Evolutionary conservation across 2,113 vertebrate species (phyloP).

Genomic region (Piaya cayana): DNA sequence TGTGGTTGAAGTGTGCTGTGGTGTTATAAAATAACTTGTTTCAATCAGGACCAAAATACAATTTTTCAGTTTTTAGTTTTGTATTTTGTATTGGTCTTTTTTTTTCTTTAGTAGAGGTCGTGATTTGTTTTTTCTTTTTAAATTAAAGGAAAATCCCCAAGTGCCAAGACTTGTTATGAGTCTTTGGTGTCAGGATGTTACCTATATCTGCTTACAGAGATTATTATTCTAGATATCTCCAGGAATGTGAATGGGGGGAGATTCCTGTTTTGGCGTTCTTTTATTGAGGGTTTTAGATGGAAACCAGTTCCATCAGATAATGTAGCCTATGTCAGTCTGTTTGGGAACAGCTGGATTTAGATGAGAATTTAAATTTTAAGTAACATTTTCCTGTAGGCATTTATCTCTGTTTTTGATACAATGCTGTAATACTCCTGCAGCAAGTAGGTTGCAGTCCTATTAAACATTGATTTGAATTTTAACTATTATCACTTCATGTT

Average conservation of each 20-base stretch:
- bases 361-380: not conserved
- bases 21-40: not conserved
- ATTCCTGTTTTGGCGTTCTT: not conserved
- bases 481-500: not conserved
- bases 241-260: not conserved
- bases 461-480: not conserved
- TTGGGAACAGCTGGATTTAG: not conserved
- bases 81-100: not conserved
- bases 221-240: not conserved
- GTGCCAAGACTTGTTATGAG: not conserved
- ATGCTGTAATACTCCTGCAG: not conserved
- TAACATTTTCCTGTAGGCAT: not conserved
- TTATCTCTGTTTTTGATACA: not conserved
- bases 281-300: not conserved
- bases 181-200: not conserved
- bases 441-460: not conserved
- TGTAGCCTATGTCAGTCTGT: rapidly evolving
- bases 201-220: not conserved
- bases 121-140: not conserved
- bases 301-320: not conserved
- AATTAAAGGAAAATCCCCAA: not conserved
- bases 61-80: not conserved
- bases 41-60: not conserved
- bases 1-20: not conserved
- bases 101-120: not conserved